Evolutionary conservation across 2,113 vertebrate genomes (phyloP).

Genomic region (Lates calcarifer): DNA sequence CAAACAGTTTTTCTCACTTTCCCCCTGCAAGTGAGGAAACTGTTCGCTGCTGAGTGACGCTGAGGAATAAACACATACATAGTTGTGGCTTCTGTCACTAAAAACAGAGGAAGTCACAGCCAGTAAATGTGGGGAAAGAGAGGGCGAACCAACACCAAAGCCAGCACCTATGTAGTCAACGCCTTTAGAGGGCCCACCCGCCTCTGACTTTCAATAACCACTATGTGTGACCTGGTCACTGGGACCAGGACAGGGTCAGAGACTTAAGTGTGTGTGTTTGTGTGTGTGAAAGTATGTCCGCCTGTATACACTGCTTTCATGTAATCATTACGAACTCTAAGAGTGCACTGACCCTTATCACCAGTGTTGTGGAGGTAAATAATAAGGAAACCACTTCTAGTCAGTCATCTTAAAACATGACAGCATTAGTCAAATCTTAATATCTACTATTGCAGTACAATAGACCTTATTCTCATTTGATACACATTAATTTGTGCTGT

Average conservation of each 20-base stretch:
- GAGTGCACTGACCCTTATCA: not conserved
- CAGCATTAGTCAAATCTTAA: not conserved
- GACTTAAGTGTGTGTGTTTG: not conserved
- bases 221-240: slow-evolving; percentile 9
- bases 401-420: not conserved
- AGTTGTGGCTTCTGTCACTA: slow-evolving; percentile 72
- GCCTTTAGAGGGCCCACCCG: not conserved
- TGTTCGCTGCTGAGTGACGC: slow-evolving; percentile 50
- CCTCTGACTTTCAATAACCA: slow-evolving; percentile 11
- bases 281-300: not conserved
- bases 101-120: slow-evolving; percentile 73
- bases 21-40: slow-evolving; percentile 29
- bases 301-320: not conserved
- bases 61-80: slow-evolving; percentile 70
- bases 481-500: not conserved
- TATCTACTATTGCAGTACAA: not conserved
- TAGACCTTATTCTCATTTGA: not conserved
- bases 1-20: slow-evolving; percentile 47
- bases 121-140: slow-evolving; percentile 58
- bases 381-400: not conserved
- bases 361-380: not conserved
- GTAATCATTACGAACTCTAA: not conserved
- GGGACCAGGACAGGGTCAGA: slow-evolving; percentile 5
- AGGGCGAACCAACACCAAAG: slow-evolving; percentile 14
- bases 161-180: slow-evolving; percentile 35